Evolutionary conservation across 2,113 vertebrate species (phyloP), one percentile per base, ranked within the genome.

Genomic region (Megatriorchis doriae): DNA sequence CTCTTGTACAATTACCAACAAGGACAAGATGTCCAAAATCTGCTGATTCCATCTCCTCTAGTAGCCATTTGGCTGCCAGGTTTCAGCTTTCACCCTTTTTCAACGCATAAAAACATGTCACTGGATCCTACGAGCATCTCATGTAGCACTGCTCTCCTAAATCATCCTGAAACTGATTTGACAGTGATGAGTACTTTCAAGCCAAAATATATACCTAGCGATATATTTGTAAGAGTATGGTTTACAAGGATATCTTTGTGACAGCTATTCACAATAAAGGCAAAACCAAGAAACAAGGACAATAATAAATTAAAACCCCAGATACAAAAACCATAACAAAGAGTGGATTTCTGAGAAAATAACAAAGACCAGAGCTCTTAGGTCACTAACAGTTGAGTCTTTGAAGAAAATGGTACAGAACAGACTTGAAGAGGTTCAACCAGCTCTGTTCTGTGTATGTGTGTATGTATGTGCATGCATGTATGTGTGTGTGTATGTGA

Each of bases 381-480:
- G 12, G 22, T 56, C 26, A 42, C 16, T 62, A 67, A 16, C 12
- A 50, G 3, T 1, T 38, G 21, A 3, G 6, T 32, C 13, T 82
- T 89, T 13, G 40, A 65, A 70, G n/a, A 61, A 90, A 74, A 59
- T 4, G 2, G 3, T 53, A 40, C 6, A 43, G 31, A 11, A 29
- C 4, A 23, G 48, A 43, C 22, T 70, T 40, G 18, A 65, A 65
- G 34, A 50, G 13, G 5, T 53, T 82, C 27, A 59, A 19, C 5
- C 12, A 55, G 1, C 25, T 68, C 34, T 68, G 7, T n/a, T 81
- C 53, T 32, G 10, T 34, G 16, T 16, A 15, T 18, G 4, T n/a
- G 25, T 11, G 11, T 14, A 2, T 26, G 12, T 20, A 7, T 12
- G 10, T 23, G 20, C 16, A 5, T 27, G 14, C 1, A 1, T 16